phyloP scores from a whole-genome alignment of 2,797 vertebrate genomes.

The Fringilla coelebs region DNA sequence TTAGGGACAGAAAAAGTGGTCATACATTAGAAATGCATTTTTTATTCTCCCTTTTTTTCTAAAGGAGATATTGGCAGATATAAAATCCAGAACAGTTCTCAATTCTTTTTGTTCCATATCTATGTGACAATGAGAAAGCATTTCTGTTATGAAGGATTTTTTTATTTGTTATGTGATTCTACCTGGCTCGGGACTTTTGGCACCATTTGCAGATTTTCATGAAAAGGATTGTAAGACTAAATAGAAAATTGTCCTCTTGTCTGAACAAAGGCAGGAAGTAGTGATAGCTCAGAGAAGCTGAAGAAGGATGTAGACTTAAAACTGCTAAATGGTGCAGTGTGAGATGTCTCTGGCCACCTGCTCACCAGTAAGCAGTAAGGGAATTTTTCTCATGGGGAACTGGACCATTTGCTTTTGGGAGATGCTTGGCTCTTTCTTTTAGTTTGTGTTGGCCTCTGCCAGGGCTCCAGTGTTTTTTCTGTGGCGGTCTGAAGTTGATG shows the following conservation, averaged over 20 bases:
- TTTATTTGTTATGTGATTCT: neutral
- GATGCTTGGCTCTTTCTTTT: neutral
- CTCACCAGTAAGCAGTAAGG: neutral
- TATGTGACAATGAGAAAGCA: neutral
- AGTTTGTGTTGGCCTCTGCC: neutral
- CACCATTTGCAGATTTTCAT: neutral
- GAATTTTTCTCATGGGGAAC: neutral
- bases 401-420: neutral
- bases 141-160: neutral
- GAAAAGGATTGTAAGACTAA: neutral
- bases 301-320: neutral
- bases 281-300: neutral
- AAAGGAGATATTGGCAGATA: neutral
- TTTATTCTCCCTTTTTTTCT: neutral
- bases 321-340: neutral
- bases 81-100: neutral
- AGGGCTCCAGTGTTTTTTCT: neutral
- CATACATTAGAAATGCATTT: neutral
- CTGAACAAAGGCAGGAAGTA: neutral
- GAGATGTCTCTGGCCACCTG: neutral
- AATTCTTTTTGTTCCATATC: neutral
- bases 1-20: neutral
- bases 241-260: neutral
- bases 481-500: neutral
- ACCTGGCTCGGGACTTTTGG: neutral